Evolutionary conservation across 1,140 invertebrate genomes (phyloP), one percentile per base, ranked within the genome.

Genomic region (Drosophila lini): DNA sequence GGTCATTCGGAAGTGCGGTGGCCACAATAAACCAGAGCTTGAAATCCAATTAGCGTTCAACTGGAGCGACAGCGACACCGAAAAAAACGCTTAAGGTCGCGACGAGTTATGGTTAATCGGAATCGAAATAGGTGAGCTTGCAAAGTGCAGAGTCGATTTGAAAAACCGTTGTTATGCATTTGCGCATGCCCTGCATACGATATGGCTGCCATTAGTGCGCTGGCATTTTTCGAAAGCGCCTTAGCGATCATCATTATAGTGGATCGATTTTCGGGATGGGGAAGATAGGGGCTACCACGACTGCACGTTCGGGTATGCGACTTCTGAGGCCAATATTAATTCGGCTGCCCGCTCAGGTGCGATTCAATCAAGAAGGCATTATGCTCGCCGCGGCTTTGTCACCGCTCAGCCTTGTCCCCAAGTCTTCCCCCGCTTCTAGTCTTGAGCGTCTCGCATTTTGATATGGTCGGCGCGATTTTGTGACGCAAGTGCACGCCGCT

Each of bases 91-190:
- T 68, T 83, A 86, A 86, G 83, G 83, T 86, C 83, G 76, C 48
- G 25, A 40, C 40, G 22, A 38, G 42, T 25, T 52, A 41, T 61
- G 47, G 53, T 50, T 50, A 69, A 44, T 69, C 47, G 62, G 65
- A 55, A 69, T 69, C 62, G 47, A 50, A 53, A 70, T 78, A 77
- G 85, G 76, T 65, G 77, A 75, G 74, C 76, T 78, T 89, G 80
- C 88, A 89, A 38, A 48, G 71, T 75, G 73, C 71, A 65, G 32
- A 76, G 55, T 22, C 69, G n/a, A 71, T 75, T 75, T 75, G 70
- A 76, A 77, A 89, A 90, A 90, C 84, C 84, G 84, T 90, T 89
- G 84, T 89, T 89, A 89, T 89, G 84, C 84, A 89, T 85, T 89
- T 89, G 81, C 81, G 78, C 84, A 89, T 89, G 84, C 69, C 74